Percentiles rank a stretch among this genome's conserved stretches.
phyloP scores from a whole-genome alignment of 2,888 invertebrate genomes.

The Dryocosmus kuriphilus region DNA sequence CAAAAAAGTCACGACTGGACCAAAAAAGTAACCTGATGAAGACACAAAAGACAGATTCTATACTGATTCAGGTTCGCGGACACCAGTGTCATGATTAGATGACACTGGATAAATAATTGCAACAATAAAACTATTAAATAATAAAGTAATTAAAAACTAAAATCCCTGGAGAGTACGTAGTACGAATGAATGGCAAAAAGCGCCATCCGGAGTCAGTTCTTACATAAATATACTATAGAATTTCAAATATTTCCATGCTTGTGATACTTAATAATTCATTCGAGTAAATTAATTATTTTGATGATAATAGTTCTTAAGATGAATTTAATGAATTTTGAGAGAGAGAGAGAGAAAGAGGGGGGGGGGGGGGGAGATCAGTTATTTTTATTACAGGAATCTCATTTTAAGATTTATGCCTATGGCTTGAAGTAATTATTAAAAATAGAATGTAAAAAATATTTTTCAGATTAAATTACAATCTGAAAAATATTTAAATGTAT shows the following conservation, averaged over 20 bases:
- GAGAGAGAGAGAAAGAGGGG: not conserved
- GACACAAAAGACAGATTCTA: not conserved
- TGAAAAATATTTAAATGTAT: not conserved
- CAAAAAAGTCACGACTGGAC: slow-evolving; percentile 29
- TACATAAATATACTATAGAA: not conserved
- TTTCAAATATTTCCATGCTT: slow-evolving; percentile 12
- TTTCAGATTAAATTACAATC: not conserved
- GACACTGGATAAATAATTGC: slow-evolving; percentile 1
- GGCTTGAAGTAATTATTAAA: not conserved
- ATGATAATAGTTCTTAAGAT: slow-evolving; percentile 12
- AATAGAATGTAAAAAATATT: not conserved
- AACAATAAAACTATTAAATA: not conserved
- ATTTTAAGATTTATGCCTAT: not conserved
- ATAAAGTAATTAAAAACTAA: not conserved
- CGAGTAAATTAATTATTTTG: slow-evolving; percentile 8
- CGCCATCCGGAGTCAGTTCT: slow-evolving; percentile 27
- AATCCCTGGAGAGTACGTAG: not conserved
- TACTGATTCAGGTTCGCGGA: not conserved
- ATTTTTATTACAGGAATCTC: not conserved
- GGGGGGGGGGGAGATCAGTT: not conserved
- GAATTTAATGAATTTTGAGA: slow-evolving; percentile 11
- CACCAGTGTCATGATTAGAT: slow-evolving; percentile 28
- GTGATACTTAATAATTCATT: slow-evolving; percentile 18
- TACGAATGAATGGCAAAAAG: not conserved
- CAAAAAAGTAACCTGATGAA: slow-evolving; percentile 11